Evolutionary conservation across 2,888 invertebrate species (phyloP).

Genomic region (Cenopis cana): DNA sequence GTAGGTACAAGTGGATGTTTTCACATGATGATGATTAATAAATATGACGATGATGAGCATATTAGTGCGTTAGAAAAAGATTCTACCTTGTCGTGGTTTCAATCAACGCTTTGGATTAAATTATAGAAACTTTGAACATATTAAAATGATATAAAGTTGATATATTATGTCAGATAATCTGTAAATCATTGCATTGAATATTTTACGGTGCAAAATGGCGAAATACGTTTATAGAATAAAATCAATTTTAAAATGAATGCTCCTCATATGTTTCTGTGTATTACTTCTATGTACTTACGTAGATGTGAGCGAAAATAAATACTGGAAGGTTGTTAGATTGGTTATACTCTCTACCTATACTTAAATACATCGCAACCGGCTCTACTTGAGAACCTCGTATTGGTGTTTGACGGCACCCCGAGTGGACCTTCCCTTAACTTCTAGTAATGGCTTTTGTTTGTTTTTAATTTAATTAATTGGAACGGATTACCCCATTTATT

Average conservation of each 20-base stretch:
- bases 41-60: neutral
- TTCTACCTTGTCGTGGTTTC: neutral
- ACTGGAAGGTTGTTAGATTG: no score
- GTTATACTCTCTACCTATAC: no score
- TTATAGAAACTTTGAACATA: neutral
- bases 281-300: no score
- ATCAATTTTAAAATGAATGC: no score
- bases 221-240: neutral
- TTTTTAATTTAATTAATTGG: conserved; percentile 81
- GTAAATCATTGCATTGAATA: neutral
- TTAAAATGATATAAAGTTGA: neutral
- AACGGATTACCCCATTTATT: conserved; percentile 74
- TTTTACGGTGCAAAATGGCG: neutral
- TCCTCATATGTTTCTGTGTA: no score
- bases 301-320: no score
- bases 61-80: neutral
- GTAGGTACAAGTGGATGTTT: no score
- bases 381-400: neutral
- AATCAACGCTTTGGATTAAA: neutral
- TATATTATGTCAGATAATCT: neutral
- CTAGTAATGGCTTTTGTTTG: conserved; percentile 76
- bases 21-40: no score
- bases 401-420: conserved; percentile 18
- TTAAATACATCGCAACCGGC: no score
- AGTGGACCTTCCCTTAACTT: conserved; percentile 60